phyloP scores from a whole-genome alignment of 2,797 vertebrate species.

The Anas acuta region DNA sequence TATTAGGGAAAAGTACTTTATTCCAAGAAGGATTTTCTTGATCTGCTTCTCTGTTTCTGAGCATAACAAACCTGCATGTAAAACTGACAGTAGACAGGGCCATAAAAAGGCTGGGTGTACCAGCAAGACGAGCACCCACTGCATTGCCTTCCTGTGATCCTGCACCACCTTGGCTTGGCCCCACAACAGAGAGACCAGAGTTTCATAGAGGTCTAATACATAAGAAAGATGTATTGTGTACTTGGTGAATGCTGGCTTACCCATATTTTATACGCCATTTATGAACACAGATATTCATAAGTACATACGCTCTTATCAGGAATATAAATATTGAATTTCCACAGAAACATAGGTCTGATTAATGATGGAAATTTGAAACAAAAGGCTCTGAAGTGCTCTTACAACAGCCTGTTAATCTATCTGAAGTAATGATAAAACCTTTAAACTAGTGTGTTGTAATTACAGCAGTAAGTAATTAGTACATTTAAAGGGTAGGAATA shows the following conservation, averaged over 20 bases:
- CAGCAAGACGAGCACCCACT: background rate
- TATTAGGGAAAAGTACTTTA: background rate
- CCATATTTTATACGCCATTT: background rate
- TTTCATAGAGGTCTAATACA: background rate
- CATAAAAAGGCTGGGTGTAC: background rate
- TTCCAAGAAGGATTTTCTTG: background rate
- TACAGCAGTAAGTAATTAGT: slow-evolving; percentile 13
- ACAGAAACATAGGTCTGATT: background rate
- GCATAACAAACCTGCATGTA: too few species aligned
- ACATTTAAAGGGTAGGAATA: background rate
- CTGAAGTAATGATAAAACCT: background rate
- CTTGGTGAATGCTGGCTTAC: background rate
- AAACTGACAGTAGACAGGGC: background rate
- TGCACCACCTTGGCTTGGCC: background rate
- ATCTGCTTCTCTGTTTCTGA: background rate
- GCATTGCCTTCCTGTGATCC: background rate
- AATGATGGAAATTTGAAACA: background rate
- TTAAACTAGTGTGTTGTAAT: slow-evolving; percentile 2
- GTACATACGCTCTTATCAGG: background rate
- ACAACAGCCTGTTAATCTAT: background rate
- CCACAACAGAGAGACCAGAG: background rate
- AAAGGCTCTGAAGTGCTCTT: background rate
- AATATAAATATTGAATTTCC: background rate
- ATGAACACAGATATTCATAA: background rate
- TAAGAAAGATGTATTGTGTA: background rate